These are phyloP conservation scores for Zapornia atra DNA, from an alignment of 2,113 vertebrate species.

Conservation along the genomic window DNA sequence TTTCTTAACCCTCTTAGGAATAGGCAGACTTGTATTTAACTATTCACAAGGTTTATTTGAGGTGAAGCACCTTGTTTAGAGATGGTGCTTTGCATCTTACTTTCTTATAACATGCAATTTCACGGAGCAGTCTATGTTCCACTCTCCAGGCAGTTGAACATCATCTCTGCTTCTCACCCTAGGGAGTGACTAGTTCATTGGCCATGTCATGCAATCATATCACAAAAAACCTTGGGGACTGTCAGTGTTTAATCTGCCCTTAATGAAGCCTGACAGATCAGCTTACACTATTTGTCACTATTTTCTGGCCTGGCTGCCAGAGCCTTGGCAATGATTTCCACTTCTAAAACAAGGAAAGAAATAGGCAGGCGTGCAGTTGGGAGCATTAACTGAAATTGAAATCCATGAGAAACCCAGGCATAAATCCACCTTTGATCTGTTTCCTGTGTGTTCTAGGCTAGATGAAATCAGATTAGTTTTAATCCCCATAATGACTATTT, in stretches of 20 bases:
- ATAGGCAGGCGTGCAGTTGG: not conserved
- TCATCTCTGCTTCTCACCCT: constrained; percentile 16
- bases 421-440: constrained; percentile 35
- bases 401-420: constrained; percentile 1
- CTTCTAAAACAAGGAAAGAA: constrained; percentile 3
- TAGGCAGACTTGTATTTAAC: not conserved
- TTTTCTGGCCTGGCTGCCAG: constrained; percentile 26
- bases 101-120: not conserved
- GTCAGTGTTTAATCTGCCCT: constrained; percentile 54
- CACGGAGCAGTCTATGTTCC: not conserved
- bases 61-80: constrained; percentile 1
- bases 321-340: constrained; percentile 20
- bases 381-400: not conserved
- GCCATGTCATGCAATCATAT: constrained; percentile 48
- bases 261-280: constrained; percentile 58
- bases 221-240: constrained; percentile 51
- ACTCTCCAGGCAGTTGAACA: not conserved
- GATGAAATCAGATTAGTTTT: constrained; percentile 49
- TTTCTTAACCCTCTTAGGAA: not conserved
- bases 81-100: not conserved
- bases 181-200: constrained; percentile 30
- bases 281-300: constrained; percentile 29
- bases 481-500: constrained; percentile 20
- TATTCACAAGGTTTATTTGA: not conserved
- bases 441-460: constrained; percentile 19